Conservation (phyloP, 1,140 invertebrate genomes). For the Calliphora vicina region DNA sequence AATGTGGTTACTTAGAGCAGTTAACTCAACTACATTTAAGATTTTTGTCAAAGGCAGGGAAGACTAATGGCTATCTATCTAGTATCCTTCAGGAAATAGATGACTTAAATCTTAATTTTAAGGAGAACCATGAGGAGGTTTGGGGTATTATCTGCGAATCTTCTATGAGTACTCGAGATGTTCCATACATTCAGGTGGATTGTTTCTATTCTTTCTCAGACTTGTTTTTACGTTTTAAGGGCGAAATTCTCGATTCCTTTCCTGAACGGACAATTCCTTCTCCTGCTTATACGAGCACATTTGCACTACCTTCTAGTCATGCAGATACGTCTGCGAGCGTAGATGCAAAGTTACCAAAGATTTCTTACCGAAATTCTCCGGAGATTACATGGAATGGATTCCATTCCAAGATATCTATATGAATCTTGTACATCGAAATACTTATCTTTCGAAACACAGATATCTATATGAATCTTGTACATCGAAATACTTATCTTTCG, state of each 20-base stretch:
- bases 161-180: background rate
- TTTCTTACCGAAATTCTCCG: constrained; percentile 28
- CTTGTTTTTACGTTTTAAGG: background rate
- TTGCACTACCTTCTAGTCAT: background rate
- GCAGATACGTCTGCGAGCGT: constrained; percentile 1
- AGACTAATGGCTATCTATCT: background rate
- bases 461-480: constrained; percentile 26
- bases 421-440: constrained; percentile 30
- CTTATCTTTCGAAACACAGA: too few species aligned
- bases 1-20: background rate
- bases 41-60: background rate
- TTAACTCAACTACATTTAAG: background rate
- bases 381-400: constrained; percentile 30
- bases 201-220: background rate
- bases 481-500: too few species aligned
- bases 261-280: background rate
- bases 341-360: constrained; percentile 21
- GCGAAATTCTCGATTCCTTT: background rate
- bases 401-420: constrained; percentile 23
- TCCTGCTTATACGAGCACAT: background rate
- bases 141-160: background rate
- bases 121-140: background rate
- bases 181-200: background rate
- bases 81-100: background rate
- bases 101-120: background rate